Base-by-base conservation (phyloP, 1,140 invertebrate genomes). In the Mamestra configurata region DNA sequence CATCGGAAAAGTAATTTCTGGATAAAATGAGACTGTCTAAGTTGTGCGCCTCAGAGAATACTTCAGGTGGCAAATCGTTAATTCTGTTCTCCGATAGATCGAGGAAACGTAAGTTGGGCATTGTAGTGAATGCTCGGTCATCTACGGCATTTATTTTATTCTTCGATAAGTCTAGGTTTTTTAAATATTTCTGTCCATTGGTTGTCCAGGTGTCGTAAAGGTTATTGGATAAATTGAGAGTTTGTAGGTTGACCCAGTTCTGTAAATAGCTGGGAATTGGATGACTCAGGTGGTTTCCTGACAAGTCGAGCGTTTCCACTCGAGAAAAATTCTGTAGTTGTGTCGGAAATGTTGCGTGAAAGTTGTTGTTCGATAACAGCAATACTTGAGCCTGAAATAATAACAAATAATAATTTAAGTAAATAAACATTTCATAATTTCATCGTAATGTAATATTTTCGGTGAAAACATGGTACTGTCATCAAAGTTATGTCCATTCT, bases 1-100 rank as follows among this genome's bases (percentile, higher is more conserved):
- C 86, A 73, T 92, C 95, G 0, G 95, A 96, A 24, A 97, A 92
- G 71, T 96, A 96, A 87, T 97, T 97, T 83, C 96, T 95, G 82
- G 95, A 96, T 66, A 97, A 89, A 84, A 96, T 95, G 1, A 97
- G 87, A 53, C 88, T 95, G 22, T 93, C 95, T 24, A 97, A 86
- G 46, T 93, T 95, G 8, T 95, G 93, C 78, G 96, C 95, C 49
- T 93, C 90, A 0, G 85, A 81, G 43, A 97, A 95, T 22, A 95
- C 88, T 31, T 95, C 94, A 11, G 88, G 81, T 37, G 95, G 92
- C 35, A 97, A 81, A 13, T 92, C 85, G 13, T 92, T 89, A 71
- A 97, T 96, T 82, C 96, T 95, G 83, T 97, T 97, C 84, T 95
- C 96, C 0, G 97, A 97, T 80, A 97, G 87, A 87, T 97, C 93